Evolutionary conservation across 2,797 vertebrate genomes (phyloP).

Genomic region (Picus viridis): DNA sequence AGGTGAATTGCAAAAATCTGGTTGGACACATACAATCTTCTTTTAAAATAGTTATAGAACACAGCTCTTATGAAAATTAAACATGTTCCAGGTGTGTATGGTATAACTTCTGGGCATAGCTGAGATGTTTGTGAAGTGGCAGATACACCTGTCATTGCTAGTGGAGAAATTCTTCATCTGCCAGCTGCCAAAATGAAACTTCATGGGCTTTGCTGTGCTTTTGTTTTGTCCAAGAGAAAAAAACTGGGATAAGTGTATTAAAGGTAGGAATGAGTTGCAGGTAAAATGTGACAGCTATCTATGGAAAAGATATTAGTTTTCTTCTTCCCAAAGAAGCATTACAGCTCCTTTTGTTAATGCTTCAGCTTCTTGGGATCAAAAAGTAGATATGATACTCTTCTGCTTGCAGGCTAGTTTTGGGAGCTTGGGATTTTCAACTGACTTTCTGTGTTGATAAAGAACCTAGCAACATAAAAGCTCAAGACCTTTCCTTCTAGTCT

Average conservation of each 20-base stretch:
- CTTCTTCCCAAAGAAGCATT: background rate
- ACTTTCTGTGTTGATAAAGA: background rate
- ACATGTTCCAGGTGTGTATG: constrained; percentile 72
- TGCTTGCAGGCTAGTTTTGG: background rate
- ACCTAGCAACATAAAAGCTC: background rate
- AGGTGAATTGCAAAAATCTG: constrained; percentile 65
- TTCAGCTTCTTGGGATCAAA: background rate
- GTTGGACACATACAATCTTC: constrained; percentile 55
- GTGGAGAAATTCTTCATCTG: constrained; percentile 32
- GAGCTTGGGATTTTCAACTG: background rate
- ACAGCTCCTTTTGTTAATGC: background rate
- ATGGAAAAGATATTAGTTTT: background rate
- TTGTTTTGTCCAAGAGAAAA: background rate
- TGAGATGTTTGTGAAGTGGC: constrained; percentile 44
- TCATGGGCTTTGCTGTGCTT: background rate
- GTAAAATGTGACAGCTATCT: background rate
- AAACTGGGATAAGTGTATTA: background rate
- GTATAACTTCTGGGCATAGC: constrained; percentile 15
- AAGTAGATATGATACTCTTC: background rate
- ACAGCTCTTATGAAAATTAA: constrained; percentile 69
- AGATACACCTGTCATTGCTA: constrained; percentile 58
- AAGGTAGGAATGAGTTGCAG: background rate
- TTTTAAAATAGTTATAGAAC: constrained; percentile 67
- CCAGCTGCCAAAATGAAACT: constrained; percentile 33
- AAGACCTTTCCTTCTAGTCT: background rate